A percentile compares a stretch with the other conserved stretches of the same genome.
phyloP scores from a whole-genome alignment of 2,113 vertebrate genomes.

The Tretioscincus oriximinensis region DNA sequence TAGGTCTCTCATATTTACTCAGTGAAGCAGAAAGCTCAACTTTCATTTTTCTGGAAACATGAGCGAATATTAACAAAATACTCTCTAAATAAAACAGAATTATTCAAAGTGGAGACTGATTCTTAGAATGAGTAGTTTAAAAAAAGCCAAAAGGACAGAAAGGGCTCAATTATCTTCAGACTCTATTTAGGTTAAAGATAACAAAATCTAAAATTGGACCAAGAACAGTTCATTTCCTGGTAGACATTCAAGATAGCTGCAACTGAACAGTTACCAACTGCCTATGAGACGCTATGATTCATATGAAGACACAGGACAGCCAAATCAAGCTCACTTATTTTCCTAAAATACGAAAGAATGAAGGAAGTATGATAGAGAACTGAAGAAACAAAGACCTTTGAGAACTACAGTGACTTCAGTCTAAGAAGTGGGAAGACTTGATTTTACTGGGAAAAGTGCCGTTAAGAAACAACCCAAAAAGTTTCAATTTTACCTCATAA shows the following conservation, averaged over 20 bases:
- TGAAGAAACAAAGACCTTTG: background rate
- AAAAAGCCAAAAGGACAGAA: background rate
- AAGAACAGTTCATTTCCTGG: background rate
- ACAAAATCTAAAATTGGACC: background rate
- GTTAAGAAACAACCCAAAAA: background rate
- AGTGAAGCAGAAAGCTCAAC: background rate
- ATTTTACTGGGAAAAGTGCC: background rate
- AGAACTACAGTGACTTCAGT: background rate
- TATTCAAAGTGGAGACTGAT: background rate
- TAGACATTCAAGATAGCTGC: background rate
- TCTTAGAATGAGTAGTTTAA: background rate
- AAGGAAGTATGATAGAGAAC: background rate
- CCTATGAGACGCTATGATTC: background rate
- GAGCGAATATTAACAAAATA: background rate
- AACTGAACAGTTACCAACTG: background rate
- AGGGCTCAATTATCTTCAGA: background rate
- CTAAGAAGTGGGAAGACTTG: background rate
- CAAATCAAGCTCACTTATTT: conserved; percentile 1
- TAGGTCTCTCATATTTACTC: background rate
- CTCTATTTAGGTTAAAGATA: conserved; percentile 5
- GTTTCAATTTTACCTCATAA: background rate
- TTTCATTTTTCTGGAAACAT: background rate
- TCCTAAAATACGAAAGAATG: background rate
- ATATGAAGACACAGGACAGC: background rate
- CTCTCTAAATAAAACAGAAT: background rate